A percentile compares a stretch with the other conserved stretches of the same genome.
Conservation (phyloP, 2,797 vertebrate genomes). For the Platyrinchus mystaceus region DNA sequence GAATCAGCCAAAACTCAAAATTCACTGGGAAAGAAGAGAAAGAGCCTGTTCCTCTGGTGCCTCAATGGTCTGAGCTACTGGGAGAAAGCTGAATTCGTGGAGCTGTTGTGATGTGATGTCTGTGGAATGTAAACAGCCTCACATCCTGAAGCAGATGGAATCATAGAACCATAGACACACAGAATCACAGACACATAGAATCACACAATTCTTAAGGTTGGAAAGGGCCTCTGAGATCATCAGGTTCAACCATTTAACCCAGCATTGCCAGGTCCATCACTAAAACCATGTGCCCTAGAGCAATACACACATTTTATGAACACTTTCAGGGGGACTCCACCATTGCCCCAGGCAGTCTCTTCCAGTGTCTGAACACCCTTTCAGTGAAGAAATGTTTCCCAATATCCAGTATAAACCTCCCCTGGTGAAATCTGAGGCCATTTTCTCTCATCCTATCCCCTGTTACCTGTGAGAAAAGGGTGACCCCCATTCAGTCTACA, state of each 20-base stretch:
- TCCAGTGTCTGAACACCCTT: neutral
- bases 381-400: neutral
- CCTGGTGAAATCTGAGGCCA: no score
- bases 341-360: neutral
- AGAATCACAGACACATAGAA: neutral
- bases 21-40: neutral
- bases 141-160: fast-evolving
- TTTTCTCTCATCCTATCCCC: neutral
- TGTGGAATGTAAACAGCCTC: neutral
- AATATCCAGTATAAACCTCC: neutral
- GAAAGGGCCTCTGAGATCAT: neutral
- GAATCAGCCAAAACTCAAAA: neutral
- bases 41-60: fast-evolving
- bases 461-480: neutral
- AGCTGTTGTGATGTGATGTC: fast-evolving
- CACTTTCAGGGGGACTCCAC: neutral
- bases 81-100: neutral
- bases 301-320: neutral
- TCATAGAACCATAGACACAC: neutral
- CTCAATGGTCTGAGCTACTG: fast-evolving
- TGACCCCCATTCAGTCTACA: no score
- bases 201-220: fast-evolving
- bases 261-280: no score
- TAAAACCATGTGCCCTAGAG: neutral
- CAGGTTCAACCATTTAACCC: neutral